phyloP scores from a whole-genome alignment of 2,113 vertebrate species.

The Aspidoscelis tigris region DNA sequence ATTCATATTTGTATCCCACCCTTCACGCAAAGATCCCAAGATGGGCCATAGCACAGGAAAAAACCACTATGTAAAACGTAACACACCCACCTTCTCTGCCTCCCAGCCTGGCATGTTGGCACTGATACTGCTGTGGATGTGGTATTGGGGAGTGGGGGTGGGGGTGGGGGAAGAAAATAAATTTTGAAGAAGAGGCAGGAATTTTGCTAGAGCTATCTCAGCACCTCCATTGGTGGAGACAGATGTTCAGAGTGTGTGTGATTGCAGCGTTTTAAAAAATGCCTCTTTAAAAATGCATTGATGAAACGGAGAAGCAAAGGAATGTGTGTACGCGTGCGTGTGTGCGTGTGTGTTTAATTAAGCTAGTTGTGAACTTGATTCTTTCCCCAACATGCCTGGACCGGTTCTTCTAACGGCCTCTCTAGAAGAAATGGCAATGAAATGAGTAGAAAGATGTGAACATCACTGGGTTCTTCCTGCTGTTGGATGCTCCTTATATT shows the following conservation, averaged over 20 bases:
- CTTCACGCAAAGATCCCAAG: too few relatives aligned
- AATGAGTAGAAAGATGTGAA: not conserved
- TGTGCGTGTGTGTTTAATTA: too few relatives aligned
- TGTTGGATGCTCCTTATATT: too few relatives aligned
- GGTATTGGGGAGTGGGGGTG: not conserved
- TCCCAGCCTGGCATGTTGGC: too few relatives aligned
- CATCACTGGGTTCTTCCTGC: not conserved
- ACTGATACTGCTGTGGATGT: not conserved
- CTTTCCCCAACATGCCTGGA: not conserved
- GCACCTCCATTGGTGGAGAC: not conserved
- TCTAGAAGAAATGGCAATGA: not conserved
- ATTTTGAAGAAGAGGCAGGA: not conserved
- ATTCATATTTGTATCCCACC: too few relatives aligned
- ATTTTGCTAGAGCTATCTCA: not conserved
- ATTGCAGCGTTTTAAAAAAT: not conserved
- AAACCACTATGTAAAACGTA: too few relatives aligned
- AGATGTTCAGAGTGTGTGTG: not conserved
- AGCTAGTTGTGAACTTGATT: not conserved
- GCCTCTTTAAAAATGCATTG: not conserved
- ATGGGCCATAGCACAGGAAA: too few relatives aligned
- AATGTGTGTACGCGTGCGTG: too few relatives aligned
- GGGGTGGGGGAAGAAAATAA: not conserved
- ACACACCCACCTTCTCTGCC: too few relatives aligned
- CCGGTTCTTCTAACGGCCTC: not conserved
- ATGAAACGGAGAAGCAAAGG: not conserved